A percentile compares a stretch with the other conserved stretches of the same genome.
Evolutionary conservation across 2,113 vertebrate species (phyloP).

Genomic region (Trinectes maculatus): DNA sequence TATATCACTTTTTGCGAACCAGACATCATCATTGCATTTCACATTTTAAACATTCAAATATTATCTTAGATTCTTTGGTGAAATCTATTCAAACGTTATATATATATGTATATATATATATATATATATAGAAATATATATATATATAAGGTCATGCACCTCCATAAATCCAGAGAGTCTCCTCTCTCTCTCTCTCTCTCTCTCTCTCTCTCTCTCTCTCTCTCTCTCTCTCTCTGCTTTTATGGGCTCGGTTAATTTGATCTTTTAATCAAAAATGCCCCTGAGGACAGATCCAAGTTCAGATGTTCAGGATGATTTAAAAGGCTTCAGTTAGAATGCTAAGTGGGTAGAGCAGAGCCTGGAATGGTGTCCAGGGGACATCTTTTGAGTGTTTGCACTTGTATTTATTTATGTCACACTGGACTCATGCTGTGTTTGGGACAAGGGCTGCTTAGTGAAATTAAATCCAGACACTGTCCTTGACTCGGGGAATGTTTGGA

Average conservation of each 20-base stretch:
- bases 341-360: slow-evolving; percentile 63
- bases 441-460: slow-evolving; percentile 30
- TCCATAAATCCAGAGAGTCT: slow-evolving; percentile 70
- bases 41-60: slow-evolving; percentile 2
- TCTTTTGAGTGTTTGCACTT: slow-evolving; percentile 62
- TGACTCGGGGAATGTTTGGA: slow-evolving; percentile 19
- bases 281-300: slow-evolving; percentile 69
- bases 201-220: too few relatives aligned
- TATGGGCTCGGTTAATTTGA: slow-evolving; percentile 75
- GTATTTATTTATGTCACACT: slow-evolving; percentile 30
- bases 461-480: slow-evolving; percentile 42
- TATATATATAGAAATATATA: too few relatives aligned
- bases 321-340: slow-evolving; percentile 60
- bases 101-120: background rate
- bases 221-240: slow-evolving; percentile 64
- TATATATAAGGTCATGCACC: slow-evolving; percentile 55
- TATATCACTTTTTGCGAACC: slow-evolving; percentile 26
- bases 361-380: slow-evolving; percentile 59
- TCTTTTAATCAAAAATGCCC: slow-evolving; percentile 76
- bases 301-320: slow-evolving; percentile 71
- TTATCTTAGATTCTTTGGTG: slow-evolving; percentile 49
- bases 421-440: slow-evolving; percentile 33
- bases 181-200: slow-evolving; percentile 23
- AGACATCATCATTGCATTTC: slow-evolving; percentile 12
- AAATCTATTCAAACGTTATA: slow-evolving; percentile 20